Evolutionary conservation across 2,888 invertebrate species (phyloP), one percentile per base, ranked within the genome.

Genomic region (Noctua comes): DNA sequence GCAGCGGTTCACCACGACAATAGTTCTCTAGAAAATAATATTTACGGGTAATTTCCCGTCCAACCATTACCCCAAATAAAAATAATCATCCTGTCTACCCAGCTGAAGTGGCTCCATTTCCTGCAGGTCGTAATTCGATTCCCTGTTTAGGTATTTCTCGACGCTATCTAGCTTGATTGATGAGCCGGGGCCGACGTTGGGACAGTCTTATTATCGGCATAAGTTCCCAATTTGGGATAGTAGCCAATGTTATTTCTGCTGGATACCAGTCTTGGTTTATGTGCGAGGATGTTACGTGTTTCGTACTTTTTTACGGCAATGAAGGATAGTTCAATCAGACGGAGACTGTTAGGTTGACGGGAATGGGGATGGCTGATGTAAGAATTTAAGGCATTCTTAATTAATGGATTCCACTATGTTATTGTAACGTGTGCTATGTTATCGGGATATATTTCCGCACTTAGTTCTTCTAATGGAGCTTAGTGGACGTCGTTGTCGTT

Each of bases 111-210:
- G 65, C 74, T 79, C 66, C 48, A 74, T 73, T 76, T 83, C 68
- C 68, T 81, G 76, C 71, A 74, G 79, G 62, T 68, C 65, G 77
- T 86, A 86, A 82, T 81, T 88, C 69, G 83, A 88, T 85, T 86
- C 79, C 69, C 72, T 76, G 81, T 81, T 81, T 81, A 79, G 83
- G 79, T 83, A 88, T 87, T 83, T 83, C 79, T 66, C 40, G 21
- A 31, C 27, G 69, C 51, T 82, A 80, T 86, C 83, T 73, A 18
- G 71, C n/a, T 65, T 88, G 89, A 88, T 89, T 89, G 88, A 88
- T 88, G 89, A 76, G 62, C 66, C 13, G 18, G 46, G 64, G 54
- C 73, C n/a, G 68, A 40, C 31, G 43, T 74, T 72, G 62, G 70
- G 77, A 73, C 71, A 84, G 78, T 54, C 84, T 75, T 82, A 80